Evolutionary conservation across 2,797 vertebrate genomes (phyloP).

Genomic region (Miichthys miiuy): DNA sequence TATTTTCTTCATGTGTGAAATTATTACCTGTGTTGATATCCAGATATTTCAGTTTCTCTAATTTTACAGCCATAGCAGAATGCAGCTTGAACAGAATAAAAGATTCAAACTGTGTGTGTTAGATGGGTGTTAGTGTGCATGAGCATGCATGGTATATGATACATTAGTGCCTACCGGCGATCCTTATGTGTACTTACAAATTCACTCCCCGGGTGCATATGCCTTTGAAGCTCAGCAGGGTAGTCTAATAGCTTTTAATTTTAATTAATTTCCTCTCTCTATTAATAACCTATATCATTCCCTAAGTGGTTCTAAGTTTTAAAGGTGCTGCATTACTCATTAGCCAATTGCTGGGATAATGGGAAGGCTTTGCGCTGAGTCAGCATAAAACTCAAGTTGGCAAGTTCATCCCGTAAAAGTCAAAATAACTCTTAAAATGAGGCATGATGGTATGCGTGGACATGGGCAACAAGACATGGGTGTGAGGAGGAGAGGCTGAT

Average conservation of each 20-base stretch:
- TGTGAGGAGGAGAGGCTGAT: conserved; percentile 9
- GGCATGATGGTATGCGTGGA: conserved; percentile 4
- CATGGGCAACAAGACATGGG: conserved; percentile 14
- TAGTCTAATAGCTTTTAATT: conserved; percentile 74
- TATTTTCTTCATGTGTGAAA: conserved; percentile 9
- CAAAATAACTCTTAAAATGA: conserved; percentile 41
- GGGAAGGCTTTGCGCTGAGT: conserved; percentile 53
- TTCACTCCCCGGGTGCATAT: conserved; percentile 49
- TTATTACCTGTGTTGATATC: neutral
- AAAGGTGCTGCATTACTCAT: conserved; percentile 72
- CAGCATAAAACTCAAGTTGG: conserved; percentile 63
- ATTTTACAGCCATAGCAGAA: neutral
- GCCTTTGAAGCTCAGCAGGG: conserved; percentile 72
- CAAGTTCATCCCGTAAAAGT: conserved; percentile 51
- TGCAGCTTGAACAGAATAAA: neutral
- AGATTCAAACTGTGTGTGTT: conserved; percentile 15
- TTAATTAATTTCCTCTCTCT: conserved; percentile 74
- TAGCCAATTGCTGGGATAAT: conserved; percentile 64
- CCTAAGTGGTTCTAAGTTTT: conserved; percentile 72
- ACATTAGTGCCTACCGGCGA: conserved; percentile 46
- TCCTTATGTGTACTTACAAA: conserved; percentile 54
- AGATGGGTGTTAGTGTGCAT: conserved; percentile 1
- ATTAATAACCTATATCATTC: conserved; percentile 78
- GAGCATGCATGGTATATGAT: conserved; percentile 15
- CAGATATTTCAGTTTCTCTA: neutral